phyloP scores from a whole-genome alignment of 2,113 vertebrate species.

The Gasterosteus aculeatus region DNA sequence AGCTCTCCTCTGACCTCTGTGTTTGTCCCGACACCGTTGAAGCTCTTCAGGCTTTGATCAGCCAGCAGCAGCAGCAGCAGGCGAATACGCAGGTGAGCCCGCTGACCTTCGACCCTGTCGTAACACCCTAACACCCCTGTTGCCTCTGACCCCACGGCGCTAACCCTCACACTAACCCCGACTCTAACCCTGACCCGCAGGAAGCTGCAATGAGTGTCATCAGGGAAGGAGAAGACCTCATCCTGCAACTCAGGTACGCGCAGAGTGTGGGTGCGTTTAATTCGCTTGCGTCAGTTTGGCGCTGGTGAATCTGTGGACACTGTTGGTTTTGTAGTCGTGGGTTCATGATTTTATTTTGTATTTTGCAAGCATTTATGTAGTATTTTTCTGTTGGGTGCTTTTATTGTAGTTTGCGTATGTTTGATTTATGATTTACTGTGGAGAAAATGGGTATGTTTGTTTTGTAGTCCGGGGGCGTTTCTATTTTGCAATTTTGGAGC shows the following conservation, averaged over 20 bases:
- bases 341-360: neutral
- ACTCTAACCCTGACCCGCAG: constrained; percentile 68
- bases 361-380: neutral
- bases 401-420: neutral
- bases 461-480: neutral
- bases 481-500: neutral
- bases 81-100: constrained; percentile 74
- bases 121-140: constrained; percentile 46
- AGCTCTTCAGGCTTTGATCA: constrained; percentile 72
- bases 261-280: neutral
- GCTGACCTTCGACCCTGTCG: constrained; percentile 13
- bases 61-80: constrained; percentile 78
- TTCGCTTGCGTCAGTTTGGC: neutral
- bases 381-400: neutral
- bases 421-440: no score
- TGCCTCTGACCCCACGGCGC: constrained; percentile 25
- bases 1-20: constrained; percentile 65
- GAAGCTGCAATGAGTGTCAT: constrained; percentile 79
- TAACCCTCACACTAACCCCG: constrained; percentile 43
- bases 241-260: constrained; percentile 77
- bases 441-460: neutral
- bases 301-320: neutral
- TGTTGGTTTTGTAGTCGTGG: neutral
- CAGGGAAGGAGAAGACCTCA: constrained; percentile 80
- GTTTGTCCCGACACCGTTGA: constrained; percentile 69